These are phyloP conservation scores for Himalopsyche kuldschensis DNA, from an alignment of 2,888 invertebrate genomes.

Conservation along the genomic window DNA sequence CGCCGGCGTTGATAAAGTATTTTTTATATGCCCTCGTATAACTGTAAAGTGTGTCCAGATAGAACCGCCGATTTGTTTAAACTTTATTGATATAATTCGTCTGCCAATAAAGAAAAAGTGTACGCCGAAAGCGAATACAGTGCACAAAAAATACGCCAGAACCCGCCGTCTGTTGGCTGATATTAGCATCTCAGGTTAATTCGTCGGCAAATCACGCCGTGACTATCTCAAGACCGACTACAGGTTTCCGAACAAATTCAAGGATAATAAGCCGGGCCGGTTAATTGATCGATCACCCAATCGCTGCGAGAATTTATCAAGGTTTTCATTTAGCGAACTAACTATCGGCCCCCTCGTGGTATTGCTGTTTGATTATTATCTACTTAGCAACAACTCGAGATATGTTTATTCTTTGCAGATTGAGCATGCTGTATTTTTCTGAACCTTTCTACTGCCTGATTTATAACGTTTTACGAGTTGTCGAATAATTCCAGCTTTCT, in stretches of 20 bases:
- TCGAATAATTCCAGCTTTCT: too few relatives aligned
- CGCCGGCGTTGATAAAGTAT: too few relatives aligned
- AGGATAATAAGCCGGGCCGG: background rate
- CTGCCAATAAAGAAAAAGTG: too few relatives aligned
- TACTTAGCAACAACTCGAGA: too few relatives aligned
- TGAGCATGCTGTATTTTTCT: too few relatives aligned
- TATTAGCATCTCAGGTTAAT: background rate
- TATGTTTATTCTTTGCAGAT: too few relatives aligned
- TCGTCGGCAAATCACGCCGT: background rate
- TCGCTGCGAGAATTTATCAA: background rate
- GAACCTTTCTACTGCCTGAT: too few relatives aligned
- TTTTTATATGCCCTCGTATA: too few relatives aligned
- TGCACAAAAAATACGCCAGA: background rate
- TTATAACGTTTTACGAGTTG: too few relatives aligned
- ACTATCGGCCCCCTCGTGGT: background rate
- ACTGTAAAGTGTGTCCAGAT: background rate
- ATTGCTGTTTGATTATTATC: background rate
- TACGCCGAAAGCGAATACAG: too few relatives aligned
- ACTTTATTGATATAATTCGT: too few relatives aligned
- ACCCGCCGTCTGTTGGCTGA: background rate
- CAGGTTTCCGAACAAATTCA: constrained; percentile 12
- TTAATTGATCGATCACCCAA: background rate
- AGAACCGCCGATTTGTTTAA: background rate
- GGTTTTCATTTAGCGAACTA: background rate
- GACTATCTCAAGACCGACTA: constrained; percentile 3